phyloP scores from a whole-genome alignment of 2,797 vertebrate species.

The Hyperoplus immaculatus region DNA sequence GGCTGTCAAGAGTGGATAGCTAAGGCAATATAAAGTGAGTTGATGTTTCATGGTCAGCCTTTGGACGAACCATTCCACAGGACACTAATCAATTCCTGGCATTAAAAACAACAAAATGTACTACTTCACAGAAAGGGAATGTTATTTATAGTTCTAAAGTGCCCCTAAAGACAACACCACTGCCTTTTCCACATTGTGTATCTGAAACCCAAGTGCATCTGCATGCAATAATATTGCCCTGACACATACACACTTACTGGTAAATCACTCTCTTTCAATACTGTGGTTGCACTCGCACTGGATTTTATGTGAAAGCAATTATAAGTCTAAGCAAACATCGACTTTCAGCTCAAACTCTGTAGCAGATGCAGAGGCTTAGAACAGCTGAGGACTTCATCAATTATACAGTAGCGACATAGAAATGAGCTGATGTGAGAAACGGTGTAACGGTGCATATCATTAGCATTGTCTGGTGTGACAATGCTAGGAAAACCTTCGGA shows the following conservation, averaged over 20 bases:
- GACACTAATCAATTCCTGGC: not conserved
- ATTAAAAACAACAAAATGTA: conserved; percentile 1
- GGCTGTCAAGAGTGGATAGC: not conserved
- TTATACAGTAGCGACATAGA: conserved; percentile 22
- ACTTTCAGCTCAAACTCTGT: conserved; percentile 20
- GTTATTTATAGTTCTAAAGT: conserved; percentile 30
- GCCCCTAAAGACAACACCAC: conserved; percentile 19
- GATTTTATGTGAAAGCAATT: conserved; percentile 65
- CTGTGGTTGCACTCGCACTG: conserved; percentile 37
- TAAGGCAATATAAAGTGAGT: not conserved
- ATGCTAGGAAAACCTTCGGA: conserved; percentile 3
- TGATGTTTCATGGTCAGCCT: not conserved
- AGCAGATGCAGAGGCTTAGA: conserved; percentile 16
- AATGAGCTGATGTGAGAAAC: conserved; percentile 38
- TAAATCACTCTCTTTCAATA: conserved; percentile 53
- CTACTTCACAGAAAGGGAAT: not conserved
- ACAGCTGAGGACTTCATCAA: conserved; percentile 43
- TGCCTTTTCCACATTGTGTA: conserved; percentile 1
- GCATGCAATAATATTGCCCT: conserved; percentile 17
- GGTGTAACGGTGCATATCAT: not conserved
- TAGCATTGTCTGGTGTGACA: conserved; percentile 1
- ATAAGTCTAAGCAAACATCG: conserved; percentile 44
- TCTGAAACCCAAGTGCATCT: conserved; percentile 34
- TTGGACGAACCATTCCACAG: not conserved
- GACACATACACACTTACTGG: conserved; percentile 26